A percentile compares a stretch with the other conserved stretches of the same genome.
phyloP scores from a whole-genome alignment of 2,888 invertebrate genomes.

The Leucoma salicis region DNA sequence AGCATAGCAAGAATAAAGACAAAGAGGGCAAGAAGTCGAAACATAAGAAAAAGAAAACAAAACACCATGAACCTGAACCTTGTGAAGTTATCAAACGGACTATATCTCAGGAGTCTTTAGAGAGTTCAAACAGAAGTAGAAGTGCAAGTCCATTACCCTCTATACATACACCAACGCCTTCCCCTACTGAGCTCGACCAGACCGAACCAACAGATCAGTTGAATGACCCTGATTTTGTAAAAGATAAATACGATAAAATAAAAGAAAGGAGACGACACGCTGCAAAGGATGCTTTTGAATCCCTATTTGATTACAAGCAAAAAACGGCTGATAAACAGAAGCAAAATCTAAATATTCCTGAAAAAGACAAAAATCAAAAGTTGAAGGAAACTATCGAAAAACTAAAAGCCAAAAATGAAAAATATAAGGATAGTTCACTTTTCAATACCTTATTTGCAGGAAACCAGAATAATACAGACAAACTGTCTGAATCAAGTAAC shows the following conservation, averaged over 20 bases:
- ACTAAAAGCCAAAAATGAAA: conserved; percentile 84
- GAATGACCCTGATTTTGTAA: conserved; percentile 64
- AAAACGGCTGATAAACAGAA: conserved; percentile 66
- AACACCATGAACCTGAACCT: conserved; percentile 51
- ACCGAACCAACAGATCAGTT: conserved; percentile 44
- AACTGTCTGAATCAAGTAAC: conserved; percentile 42
- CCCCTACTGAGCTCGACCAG: conserved; percentile 54
- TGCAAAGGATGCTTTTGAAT: conserved; percentile 72
- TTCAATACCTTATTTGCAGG: conserved; percentile 59
- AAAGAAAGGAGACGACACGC: conserved; percentile 83
- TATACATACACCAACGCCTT: conserved; percentile 68
- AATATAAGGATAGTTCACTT: conserved; percentile 64
- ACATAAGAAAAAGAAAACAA: conserved; percentile 72
- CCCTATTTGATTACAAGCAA: conserved; percentile 70
- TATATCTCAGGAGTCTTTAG: conserved; percentile 58
- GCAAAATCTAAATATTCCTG: conserved; percentile 57
- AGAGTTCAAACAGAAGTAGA: conserved; percentile 68
- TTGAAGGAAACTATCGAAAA: conserved; percentile 84
- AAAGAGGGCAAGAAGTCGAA: conserved; percentile 75
- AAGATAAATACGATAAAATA: conserved; percentile 84
- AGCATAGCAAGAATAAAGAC: conserved; percentile 64
- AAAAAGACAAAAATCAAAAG: conserved; percentile 77
- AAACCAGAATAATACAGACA: conserved; percentile 46
- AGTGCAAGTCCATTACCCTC: conserved; percentile 74
- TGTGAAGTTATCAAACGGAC: conserved; percentile 43